Conservation (phyloP, 2,797 vertebrate genomes). For the Parauchenoglanis punctatus region DNA sequence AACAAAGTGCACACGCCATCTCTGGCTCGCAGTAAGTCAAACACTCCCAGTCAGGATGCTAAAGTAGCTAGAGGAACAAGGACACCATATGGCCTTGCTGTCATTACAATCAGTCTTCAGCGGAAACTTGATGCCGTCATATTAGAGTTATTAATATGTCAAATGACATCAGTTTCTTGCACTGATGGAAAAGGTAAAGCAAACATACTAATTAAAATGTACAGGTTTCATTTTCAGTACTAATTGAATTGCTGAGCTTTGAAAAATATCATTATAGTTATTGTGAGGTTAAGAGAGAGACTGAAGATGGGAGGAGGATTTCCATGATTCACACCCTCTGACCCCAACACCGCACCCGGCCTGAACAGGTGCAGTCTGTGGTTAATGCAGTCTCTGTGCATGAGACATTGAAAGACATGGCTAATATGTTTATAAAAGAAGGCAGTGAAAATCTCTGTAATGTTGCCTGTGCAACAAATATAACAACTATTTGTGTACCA, state of each 20-base stretch:
- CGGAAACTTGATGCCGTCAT: not conserved
- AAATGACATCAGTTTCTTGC: not conserved
- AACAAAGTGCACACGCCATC: constrained; percentile 75
- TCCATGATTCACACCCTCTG: constrained; percentile 36
- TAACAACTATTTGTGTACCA: not conserved
- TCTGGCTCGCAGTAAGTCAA: constrained; percentile 67
- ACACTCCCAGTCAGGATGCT: constrained; percentile 44
- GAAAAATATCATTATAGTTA: not conserved
- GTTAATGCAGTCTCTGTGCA: constrained; percentile 21
- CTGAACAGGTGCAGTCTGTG: constrained; percentile 54
- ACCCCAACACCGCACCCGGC: constrained; percentile 12
- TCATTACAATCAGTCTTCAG: not conserved
- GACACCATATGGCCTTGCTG: constrained; percentile 5
- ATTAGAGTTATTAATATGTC: not conserved
- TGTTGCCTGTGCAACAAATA: not conserved
- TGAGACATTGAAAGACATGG: constrained; percentile 1
- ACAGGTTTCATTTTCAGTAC: not conserved
- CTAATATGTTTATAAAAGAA: constrained; percentile 2
- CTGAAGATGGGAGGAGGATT: constrained; percentile 21
- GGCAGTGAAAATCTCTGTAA: not conserved
- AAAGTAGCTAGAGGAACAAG: constrained; percentile 11
- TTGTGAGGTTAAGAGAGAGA: constrained; percentile 13
- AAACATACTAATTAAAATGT: not conserved
- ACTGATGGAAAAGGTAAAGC: not conserved
- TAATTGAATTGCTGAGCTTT: not conserved